These are phyloP conservation scores for Paracentrotus lividus DNA, from an alignment of 53 echinoderm and acorn worm genomes.

Conservation along the genomic window DNA sequence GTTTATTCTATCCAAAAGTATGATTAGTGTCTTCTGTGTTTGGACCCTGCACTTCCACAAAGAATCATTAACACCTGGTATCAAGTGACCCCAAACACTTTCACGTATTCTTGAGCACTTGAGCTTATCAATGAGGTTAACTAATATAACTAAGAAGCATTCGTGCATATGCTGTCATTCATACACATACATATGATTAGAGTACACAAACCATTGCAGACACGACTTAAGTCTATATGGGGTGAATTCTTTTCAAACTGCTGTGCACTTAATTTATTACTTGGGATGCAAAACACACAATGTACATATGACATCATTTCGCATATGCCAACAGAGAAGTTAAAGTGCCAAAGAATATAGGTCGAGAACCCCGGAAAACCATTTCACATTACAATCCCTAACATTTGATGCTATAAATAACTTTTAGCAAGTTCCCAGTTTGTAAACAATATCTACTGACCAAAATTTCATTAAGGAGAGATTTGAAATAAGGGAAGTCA, in stretches of 20 bases:
- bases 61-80: background rate
- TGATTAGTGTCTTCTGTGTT: background rate
- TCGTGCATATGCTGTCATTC: slow-evolving; percentile 29
- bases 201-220: slow-evolving; percentile 30
- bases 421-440: background rate
- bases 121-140: slow-evolving; percentile 27
- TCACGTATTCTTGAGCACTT: background rate
- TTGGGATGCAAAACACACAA: slow-evolving; percentile 19
- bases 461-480: slow-evolving; percentile 3
- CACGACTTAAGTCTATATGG: background rate
- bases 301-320: slow-evolving; percentile 2
- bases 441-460: slow-evolving; percentile 31
- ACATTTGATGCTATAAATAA: background rate
- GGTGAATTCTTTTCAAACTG: background rate
- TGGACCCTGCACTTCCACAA: background rate
- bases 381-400: background rate
- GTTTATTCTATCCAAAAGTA: too few species aligned
- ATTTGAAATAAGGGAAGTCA: background rate
- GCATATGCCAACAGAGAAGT: slow-evolving; percentile 29
- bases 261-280: too few species aligned
- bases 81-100: background rate
- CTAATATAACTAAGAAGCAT: slow-evolving; percentile 40
- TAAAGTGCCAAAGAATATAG: slow-evolving; percentile 23
- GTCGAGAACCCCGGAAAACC: background rate
- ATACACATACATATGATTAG: slow-evolving; percentile 32